A percentile compares a stretch with the other conserved stretches of the same genome.
These are phyloP conservation scores for Archilochus colubris DNA, from an alignment of 2,113 vertebrate genomes.

Conservation along the genomic window DNA sequence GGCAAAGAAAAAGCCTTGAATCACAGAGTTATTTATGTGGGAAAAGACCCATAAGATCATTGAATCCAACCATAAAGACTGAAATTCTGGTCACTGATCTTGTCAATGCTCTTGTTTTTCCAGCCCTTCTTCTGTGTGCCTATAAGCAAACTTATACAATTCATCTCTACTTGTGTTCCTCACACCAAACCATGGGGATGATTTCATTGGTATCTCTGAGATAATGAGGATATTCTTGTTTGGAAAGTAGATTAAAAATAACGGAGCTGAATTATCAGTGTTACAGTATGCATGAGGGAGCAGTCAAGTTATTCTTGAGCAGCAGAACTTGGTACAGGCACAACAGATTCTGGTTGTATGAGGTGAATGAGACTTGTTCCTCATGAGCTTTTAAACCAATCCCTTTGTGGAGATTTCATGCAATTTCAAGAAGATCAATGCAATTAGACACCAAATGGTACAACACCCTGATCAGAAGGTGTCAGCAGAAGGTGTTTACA, in stretches of 20 bases:
- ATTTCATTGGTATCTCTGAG: not conserved
- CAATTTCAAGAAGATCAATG: not conserved
- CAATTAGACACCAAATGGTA: not conserved
- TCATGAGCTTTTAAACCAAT: rapidly evolving
- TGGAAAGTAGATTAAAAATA: not conserved
- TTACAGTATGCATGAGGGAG: not conserved
- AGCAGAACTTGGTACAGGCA: not conserved
- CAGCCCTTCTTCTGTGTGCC: not conserved
- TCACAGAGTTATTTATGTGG: not conserved
- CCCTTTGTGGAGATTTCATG: not conserved
- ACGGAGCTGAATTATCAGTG: not conserved
- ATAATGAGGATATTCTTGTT: rapidly evolving
- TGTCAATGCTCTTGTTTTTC: rapidly evolving
- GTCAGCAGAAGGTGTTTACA: not conserved
- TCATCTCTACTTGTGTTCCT: not conserved
- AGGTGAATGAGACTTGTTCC: not conserved
- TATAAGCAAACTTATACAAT: not conserved
- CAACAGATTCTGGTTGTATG: not conserved
- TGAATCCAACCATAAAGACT: not conserved
- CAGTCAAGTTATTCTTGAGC: not conserved
- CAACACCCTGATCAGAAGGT: not conserved
- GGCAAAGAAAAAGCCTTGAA: not conserved
- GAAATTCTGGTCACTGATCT: not conserved
- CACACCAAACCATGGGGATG: rapidly evolving
- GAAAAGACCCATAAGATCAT: not conserved